Base-by-base conservation (phyloP, 2,888 invertebrate genomes). In the Melitaea athalia region DNA sequence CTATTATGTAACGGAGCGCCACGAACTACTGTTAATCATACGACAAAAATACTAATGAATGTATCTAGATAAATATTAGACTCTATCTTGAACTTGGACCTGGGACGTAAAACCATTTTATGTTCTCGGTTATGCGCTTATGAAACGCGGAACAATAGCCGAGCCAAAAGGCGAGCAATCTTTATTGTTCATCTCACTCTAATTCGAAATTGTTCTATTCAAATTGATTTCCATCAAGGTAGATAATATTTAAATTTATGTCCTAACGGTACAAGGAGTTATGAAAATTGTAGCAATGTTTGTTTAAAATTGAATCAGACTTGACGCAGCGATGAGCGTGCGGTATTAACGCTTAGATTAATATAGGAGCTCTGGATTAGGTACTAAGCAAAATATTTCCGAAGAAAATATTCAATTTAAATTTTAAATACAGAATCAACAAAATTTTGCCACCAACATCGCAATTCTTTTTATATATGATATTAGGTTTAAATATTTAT, bases 121-220 rank as follows among this genome's bases (percentile, higher is more conserved):
- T 77, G 74, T 52, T 68, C 66, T 75, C 75, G 76, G 81, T 77
- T 81, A 77, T 84, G 81, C 80, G 84, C 79, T 82, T 86, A 86
- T 84, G 83, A 86, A 85, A 84, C 83, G 79, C 81, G 78, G 85
- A 89, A 89, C 87, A 89, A 89, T 87, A 78, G 84, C 77, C 75
- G 75, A 73, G 77, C 78, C 83, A 78, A 84, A 85, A 83, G 82
- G 81, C 81, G 83, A 80, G 76, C 81, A 86, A 89, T 89, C 88
- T 89, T 86, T 87, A 89, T 83, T 85, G 84, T 77, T 72, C 70
- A 77, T 77, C 76, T 75, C 70, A 80, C 80, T 85, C 82, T 83
- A 85, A 81, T 85, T 79, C 80, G 83, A 87, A 87, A 86, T 85
- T 84, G 81, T 86, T 78, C 78, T 78, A 80, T 83, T 81, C 75